These are phyloP conservation scores for Ephialtes manifestator DNA, from an alignment of 2,888 invertebrate species.

Conservation along the genomic window DNA sequence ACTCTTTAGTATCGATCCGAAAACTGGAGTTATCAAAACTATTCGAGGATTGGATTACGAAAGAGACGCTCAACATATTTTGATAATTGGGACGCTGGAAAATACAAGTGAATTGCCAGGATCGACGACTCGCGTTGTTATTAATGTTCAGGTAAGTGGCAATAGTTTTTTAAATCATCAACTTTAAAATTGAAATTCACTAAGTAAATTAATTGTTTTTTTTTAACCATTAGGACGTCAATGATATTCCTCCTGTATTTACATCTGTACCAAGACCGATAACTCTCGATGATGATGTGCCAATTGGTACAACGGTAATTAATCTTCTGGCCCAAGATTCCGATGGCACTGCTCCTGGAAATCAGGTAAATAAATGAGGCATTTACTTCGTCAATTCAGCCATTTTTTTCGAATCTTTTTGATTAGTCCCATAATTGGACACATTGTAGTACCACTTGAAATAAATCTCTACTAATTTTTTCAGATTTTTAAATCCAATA, in stretches of 20 bases:
- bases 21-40: conserved; percentile 93
- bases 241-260: conserved; percentile 96
- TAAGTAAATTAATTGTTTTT: not conserved
- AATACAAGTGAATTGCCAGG: conserved; percentile 91
- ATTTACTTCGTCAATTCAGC: too few species aligned
- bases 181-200: not conserved
- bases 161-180: not conserved
- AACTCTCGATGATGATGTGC: conserved; percentile 93
- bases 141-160: conserved; percentile 89
- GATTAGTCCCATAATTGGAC: too few species aligned
- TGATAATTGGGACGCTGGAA: conserved; percentile 94
- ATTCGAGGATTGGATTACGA: conserved; percentile 93
- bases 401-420: too few species aligned
- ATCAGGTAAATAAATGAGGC: conserved; percentile 88
- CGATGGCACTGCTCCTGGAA: conserved; percentile 95
- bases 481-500: too few species aligned
- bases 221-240: conserved; percentile 90
- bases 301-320: conserved; percentile 93
- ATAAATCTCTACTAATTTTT: too few species aligned
- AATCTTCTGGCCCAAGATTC: conserved; percentile 93
- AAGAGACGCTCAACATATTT: conserved; percentile 90
- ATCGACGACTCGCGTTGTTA: conserved; percentile 91
- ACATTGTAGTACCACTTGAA: too few species aligned
- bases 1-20: conserved; percentile 93
- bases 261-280: conserved; percentile 93